A percentile compares a stretch with the other conserved stretches of the same genome.
phyloP scores from a whole-genome alignment of 2,113 vertebrate species.

The Heliornis fulica region DNA sequence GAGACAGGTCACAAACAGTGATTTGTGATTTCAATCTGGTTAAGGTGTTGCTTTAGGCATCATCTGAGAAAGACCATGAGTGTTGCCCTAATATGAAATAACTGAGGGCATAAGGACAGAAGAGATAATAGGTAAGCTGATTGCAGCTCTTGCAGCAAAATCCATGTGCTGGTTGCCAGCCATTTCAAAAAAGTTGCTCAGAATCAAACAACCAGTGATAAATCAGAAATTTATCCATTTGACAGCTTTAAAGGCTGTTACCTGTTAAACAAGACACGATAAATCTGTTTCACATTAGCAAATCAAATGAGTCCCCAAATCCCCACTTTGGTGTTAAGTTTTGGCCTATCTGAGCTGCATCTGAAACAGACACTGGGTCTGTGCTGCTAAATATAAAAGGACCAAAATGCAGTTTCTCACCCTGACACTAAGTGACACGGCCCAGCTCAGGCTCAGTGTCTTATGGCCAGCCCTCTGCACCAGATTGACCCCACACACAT shows the following conservation, averaged over 20 bases:
- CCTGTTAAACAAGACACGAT: background rate
- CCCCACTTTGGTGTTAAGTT: background rate
- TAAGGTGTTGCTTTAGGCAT: background rate
- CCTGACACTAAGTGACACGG: rapidly evolving
- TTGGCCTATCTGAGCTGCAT: background rate
- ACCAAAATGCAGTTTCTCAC: background rate
- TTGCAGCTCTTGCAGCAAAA: background rate
- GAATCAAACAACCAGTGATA: background rate
- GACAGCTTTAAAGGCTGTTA: slow-evolving; percentile 32
- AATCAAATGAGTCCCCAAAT: slow-evolving; percentile 11
- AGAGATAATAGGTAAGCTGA: background rate
- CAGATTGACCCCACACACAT: background rate
- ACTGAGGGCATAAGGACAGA: background rate
- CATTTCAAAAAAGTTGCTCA: slow-evolving; percentile 37
- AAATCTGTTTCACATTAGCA: slow-evolving; percentile 56
- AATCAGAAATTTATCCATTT: slow-evolving; percentile 27
- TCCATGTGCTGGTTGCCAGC: background rate
- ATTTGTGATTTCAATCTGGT: background rate
- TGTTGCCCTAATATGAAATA: background rate
- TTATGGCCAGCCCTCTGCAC: background rate
- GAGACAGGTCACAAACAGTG: background rate
- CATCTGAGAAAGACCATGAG: background rate
- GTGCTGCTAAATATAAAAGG: background rate
- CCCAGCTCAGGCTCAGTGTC: background rate
- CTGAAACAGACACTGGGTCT: slow-evolving; percentile 1